Percentiles rank a stretch among this genome's conserved stretches.
Evolutionary conservation across 2,113 vertebrate species (phyloP).

Genomic region (Rhinolophus sinicus): DNA sequence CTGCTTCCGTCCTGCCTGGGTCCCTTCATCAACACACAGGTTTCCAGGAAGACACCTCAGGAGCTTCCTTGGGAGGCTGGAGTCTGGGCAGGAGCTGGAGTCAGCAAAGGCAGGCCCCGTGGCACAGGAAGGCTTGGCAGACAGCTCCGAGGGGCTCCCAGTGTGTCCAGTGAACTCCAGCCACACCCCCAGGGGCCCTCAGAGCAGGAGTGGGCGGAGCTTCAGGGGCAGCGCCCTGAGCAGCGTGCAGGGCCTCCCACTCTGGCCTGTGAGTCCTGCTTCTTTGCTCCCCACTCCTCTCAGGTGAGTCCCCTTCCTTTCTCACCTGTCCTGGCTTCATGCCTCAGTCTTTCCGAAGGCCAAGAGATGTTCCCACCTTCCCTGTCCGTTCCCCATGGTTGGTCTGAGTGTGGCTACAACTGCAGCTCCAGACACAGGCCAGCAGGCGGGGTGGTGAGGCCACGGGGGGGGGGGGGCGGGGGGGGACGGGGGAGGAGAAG

Average conservation of each 20-base stretch:
- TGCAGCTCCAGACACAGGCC: background rate
- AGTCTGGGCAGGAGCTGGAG: background rate
- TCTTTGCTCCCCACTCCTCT: background rate
- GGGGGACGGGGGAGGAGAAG: too few relatives aligned
- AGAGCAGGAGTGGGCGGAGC: background rate
- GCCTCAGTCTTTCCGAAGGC: background rate
- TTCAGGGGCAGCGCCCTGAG: background rate
- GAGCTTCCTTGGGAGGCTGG: too few relatives aligned
- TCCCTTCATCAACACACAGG: background rate
- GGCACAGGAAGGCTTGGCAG: background rate
- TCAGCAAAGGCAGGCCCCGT: too few relatives aligned
- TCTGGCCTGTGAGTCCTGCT: background rate
- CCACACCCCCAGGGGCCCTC: background rate
- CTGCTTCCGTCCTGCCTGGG: background rate
- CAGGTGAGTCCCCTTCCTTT: background rate
- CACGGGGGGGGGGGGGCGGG: too few relatives aligned
- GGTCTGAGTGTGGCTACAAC: background rate
- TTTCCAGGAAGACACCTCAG: background rate
- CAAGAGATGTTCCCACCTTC: background rate
- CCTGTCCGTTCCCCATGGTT: background rate
- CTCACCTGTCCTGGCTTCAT: background rate
- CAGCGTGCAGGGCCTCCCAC: background rate
- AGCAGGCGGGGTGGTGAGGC: background rate
- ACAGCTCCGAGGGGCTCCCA: background rate
- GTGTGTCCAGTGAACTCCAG: background rate